phyloP scores from a whole-genome alignment of 2,888 invertebrate genomes.

The Bimastos eiseni region DNA sequence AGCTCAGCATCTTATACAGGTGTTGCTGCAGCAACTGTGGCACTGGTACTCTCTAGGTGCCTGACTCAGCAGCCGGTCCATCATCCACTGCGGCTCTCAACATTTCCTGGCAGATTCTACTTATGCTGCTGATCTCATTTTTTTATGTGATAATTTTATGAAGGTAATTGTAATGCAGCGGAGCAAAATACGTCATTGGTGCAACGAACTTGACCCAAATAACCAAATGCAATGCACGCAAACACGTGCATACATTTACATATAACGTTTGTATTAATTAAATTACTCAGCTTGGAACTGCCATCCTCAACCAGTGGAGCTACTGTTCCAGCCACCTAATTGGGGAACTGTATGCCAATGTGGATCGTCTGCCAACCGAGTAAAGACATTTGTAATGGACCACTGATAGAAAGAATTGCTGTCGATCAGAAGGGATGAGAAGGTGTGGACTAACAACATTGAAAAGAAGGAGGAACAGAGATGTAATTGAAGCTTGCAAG shows the following conservation, averaged over 20 bases:
- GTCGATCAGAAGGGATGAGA: no score
- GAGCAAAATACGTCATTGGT: neutral
- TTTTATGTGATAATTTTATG: neutral
- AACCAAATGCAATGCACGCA: neutral
- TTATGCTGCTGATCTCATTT: neutral
- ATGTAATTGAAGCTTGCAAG: no score
- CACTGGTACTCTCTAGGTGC: neutral
- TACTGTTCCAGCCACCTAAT: no score
- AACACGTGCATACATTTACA: neutral
- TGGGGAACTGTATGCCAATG: no score
- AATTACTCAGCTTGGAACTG: no score
- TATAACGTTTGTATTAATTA: no score
- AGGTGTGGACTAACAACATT: no score
- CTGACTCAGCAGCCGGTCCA: neutral
- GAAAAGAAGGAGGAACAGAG: no score
- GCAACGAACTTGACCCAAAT: neutral
- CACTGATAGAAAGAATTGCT: no score
- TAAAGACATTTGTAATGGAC: no score
- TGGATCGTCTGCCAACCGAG: no score
- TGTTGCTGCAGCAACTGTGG: neutral
- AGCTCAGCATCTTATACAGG: conserved; percentile 6
- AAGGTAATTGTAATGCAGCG: neutral
- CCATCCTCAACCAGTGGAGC: no score
- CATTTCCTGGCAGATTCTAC: neutral
- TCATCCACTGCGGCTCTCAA: neutral